A percentile compares a stretch with the other conserved stretches of the same genome.
phyloP scores from a whole-genome alignment of 2,797 vertebrate genomes.

The Pogonophryne albipinna region DNA sequence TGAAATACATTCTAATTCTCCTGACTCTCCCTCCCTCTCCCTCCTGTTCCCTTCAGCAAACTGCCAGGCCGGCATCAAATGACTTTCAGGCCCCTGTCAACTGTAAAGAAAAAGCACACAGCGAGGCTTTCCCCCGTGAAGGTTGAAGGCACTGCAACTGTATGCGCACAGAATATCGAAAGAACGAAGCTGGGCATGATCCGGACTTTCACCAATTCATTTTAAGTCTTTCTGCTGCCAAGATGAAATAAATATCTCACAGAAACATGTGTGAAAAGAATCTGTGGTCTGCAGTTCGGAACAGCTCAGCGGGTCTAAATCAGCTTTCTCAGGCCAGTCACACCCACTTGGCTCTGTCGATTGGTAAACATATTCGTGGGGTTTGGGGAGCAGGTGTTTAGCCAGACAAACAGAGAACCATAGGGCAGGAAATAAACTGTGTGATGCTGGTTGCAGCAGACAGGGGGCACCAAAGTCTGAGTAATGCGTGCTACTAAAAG shows the following conservation, averaged over 20 bases:
- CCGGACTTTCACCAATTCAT: slow-evolving; percentile 34
- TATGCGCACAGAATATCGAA: slow-evolving; percentile 43
- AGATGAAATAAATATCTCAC: slow-evolving; percentile 48
- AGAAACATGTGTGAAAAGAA: slow-evolving; percentile 47
- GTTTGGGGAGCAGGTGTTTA: slow-evolving; percentile 44
- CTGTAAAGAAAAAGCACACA: slow-evolving; percentile 47
- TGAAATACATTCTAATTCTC: slow-evolving; percentile 81
- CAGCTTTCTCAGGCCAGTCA: slow-evolving; percentile 47
- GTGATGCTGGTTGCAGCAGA: slow-evolving; percentile 37
- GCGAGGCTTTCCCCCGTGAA: slow-evolving; percentile 38
- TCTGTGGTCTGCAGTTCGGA: slow-evolving; percentile 37
- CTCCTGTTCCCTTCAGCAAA: slow-evolving; percentile 38
- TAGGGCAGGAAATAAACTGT: slow-evolving; percentile 27
- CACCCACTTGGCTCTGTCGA: slow-evolving; percentile 54
- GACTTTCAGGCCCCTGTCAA: slow-evolving; percentile 65
- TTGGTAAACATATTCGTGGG: slow-evolving; percentile 66
- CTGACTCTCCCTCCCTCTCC: slow-evolving; percentile 39
- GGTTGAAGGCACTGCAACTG: slow-evolving; percentile 37
- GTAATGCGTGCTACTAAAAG: slow-evolving; percentile 45
- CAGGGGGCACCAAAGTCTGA: slow-evolving; percentile 72
- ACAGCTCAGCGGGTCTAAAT: slow-evolving; percentile 44
- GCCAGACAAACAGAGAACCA: slow-evolving; percentile 31
- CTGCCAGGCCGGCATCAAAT: slow-evolving; percentile 57
- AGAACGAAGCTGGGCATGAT: slow-evolving; percentile 21
- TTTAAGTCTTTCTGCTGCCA: slow-evolving; percentile 29